Evolutionary conservation across 1,140 invertebrate genomes (phyloP).

Genomic region (Bombus haemorrhoidalis): DNA sequence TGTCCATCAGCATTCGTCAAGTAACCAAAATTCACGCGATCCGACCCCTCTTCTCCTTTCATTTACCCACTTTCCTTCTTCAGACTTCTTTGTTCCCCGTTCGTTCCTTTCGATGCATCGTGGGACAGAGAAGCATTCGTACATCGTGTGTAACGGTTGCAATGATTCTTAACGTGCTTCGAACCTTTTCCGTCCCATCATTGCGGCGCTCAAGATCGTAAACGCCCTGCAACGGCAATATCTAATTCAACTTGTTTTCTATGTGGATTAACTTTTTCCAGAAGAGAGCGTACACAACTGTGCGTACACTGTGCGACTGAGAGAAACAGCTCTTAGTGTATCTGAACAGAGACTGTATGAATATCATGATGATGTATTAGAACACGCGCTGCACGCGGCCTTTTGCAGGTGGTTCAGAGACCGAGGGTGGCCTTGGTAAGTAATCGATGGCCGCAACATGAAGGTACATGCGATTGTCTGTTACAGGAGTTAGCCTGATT

Average conservation of each 20-base stretch:
- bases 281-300: slow-evolving; percentile 74
- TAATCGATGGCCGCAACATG: slow-evolving; percentile 80
- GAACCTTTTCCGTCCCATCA: slow-evolving; percentile 51
- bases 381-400: slow-evolving; percentile 80
- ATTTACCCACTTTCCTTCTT: no score
- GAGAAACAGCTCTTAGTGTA: slow-evolving; percentile 76
- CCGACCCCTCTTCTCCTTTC: no score
- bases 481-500: slow-evolving; percentile 70
- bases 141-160: background rate
- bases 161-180: background rate
- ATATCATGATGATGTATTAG: slow-evolving; percentile 83
- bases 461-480: slow-evolving; percentile 78
- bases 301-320: slow-evolving; percentile 79
- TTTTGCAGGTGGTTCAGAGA: slow-evolving; percentile 81
- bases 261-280: slow-evolving; percentile 83
- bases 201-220: slow-evolving; percentile 52
- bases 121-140: slow-evolving; percentile 52
- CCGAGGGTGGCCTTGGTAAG: slow-evolving; percentile 78
- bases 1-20: slow-evolving; percentile 32
- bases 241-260: slow-evolving; percentile 80
- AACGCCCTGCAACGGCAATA: slow-evolving; percentile 61
- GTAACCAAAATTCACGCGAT: no score
- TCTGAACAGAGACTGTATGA: slow-evolving; percentile 81
- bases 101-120: slow-evolving; percentile 33
- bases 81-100: background rate